Evolutionary conservation across 1,140 invertebrate genomes (phyloP), one percentile per base, ranked within the genome.

Genomic region (Cotesia chilonis): DNA sequence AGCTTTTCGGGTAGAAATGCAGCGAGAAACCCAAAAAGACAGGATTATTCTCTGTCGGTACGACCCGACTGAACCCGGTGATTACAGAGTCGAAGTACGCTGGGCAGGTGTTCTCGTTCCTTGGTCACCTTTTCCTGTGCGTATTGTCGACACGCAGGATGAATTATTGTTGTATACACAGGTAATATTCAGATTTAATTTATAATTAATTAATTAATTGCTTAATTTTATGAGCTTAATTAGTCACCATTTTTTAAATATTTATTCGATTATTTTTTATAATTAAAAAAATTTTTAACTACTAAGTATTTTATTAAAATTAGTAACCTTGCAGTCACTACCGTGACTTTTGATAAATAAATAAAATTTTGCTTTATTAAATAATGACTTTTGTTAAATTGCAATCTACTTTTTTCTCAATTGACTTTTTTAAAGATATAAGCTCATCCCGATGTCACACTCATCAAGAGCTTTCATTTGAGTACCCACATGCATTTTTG

Each of bases 1-100:
- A 66, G 98, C 97, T 7, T 99, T 99, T 87, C 92, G 97, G 76
- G 98, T 99, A 2, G 98, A 99, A 88, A 99, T 99, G 98, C 97
- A 99, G 84, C 88, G 98, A n/a, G 98, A 99, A 87, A 97, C 93
- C 78, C 96, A 99, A 88, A 98, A 98, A 83, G 98, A 99, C 84
- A 89, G 98, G 61, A 98, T 97, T 37, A 99, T 99, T 82, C 88
- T 99, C 36, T 99, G 98, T 90, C 85, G 93, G 88, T 95, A 93
- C 81, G 97, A 99, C 86, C 98, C 98, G 61, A 98, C 96, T 14
- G 98, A 99, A 86, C 96, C 97, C 9, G 98, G 98, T 5, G 97
- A 99, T 85, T 99, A 99, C 85, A 90, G 97, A 67, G 95, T 99
- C 1, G 96, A 98, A 84, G 96, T 99, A 2, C 95, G 97, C 84